phyloP scores from a whole-genome alignment of 2,888 invertebrate species.

The Anticlea derivata region DNA sequence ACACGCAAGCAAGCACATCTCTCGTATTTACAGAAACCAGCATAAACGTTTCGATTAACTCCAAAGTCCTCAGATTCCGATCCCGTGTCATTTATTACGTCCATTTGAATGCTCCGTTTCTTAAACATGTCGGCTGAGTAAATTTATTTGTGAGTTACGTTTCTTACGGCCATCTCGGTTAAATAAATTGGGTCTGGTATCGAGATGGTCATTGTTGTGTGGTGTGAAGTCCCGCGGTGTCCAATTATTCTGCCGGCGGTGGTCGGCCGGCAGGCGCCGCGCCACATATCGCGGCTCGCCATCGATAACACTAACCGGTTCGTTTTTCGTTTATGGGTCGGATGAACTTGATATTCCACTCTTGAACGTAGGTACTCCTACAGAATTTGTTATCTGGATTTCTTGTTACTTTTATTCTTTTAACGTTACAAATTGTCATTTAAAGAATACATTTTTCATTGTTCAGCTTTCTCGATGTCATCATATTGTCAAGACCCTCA shows the following conservation, averaged over 20 bases:
- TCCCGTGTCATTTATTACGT: slow-evolving; percentile 62
- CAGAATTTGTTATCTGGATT: slow-evolving; percentile 49
- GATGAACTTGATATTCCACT: slow-evolving; percentile 53
- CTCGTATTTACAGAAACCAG: slow-evolving; percentile 16
- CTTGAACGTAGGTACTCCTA: slow-evolving; percentile 45
- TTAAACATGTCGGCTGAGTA: slow-evolving; percentile 52
- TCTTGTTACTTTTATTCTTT: slow-evolving; percentile 38
- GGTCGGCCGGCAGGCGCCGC: slow-evolving; percentile 76
- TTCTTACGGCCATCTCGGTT: slow-evolving; percentile 41
- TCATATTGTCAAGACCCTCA: too few species aligned
- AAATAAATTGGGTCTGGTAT: slow-evolving; percentile 38
- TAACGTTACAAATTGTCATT: slow-evolving; percentile 39
- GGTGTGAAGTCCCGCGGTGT: slow-evolving; percentile 82
- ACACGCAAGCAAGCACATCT: too few species aligned
- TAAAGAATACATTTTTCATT: slow-evolving; percentile 24
- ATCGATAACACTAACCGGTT: slow-evolving; percentile 79
- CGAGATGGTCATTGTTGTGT: slow-evolving; percentile 52
- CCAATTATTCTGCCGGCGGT: slow-evolving; percentile 79
- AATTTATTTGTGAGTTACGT: slow-evolving; percentile 59
- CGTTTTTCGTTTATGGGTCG: slow-evolving; percentile 73
- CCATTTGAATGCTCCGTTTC: slow-evolving; percentile 57
- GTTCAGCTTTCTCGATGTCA: slow-evolving; percentile 5
- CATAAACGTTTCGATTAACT: slow-evolving; percentile 52
- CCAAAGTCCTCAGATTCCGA: slow-evolving; percentile 58
- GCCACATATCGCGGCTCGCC: slow-evolving; percentile 78